Evolutionary conservation across 2,113 vertebrate genomes (phyloP).

Genomic region (Pedionomus torquatus): DNA sequence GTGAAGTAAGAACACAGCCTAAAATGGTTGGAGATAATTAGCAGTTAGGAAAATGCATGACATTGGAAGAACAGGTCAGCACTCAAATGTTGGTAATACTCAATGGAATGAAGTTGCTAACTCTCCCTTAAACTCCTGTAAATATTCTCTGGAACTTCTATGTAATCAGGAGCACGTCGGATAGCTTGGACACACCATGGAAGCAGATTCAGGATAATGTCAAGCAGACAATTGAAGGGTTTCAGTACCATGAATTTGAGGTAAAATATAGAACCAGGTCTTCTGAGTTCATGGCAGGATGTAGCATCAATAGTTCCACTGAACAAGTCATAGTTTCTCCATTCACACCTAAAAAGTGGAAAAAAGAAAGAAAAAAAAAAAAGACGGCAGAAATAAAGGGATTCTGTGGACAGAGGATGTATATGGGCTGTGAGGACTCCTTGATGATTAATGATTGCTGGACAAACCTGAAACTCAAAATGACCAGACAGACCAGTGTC

Average conservation of each 20-base stretch:
- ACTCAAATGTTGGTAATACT: neutral
- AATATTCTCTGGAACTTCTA: neutral
- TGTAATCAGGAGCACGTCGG: neutral
- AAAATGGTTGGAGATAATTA: neutral
- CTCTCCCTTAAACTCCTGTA: neutral
- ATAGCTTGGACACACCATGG: neutral
- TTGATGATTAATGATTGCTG: neutral
- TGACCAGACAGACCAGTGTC: conserved; percentile 4
- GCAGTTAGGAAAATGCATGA: neutral
- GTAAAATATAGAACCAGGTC: neutral
- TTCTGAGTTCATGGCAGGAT: neutral
- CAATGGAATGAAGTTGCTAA: neutral
- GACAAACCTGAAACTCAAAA: neutral
- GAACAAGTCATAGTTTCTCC: neutral
- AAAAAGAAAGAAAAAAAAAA: neutral
- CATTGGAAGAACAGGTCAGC: neutral
- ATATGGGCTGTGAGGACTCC: neutral
- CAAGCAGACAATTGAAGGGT: neutral
- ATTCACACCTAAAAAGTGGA: neutral
- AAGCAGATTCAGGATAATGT: neutral
- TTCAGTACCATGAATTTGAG: neutral
- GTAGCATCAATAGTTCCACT: neutral
- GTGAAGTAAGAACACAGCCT: neutral
- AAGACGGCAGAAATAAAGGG: neutral
- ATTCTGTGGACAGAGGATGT: neutral